Base-by-base conservation (phyloP, 2,113 vertebrate species). In the Melanerpes aurifrons region DNA sequence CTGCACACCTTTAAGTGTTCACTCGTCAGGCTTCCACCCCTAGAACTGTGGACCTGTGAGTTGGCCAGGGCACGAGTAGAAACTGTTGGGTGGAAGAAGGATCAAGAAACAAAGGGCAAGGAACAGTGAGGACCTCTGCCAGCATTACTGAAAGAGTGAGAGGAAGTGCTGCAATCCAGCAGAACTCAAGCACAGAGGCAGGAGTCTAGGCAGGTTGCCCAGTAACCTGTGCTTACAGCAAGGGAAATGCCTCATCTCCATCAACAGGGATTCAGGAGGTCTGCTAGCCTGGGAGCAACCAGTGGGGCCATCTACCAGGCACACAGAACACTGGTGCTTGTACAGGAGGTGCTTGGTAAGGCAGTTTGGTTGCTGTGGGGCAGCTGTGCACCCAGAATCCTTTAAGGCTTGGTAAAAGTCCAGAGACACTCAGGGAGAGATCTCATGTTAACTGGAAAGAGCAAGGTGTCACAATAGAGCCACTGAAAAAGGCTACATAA, bases 311-410 rank as follows among this genome's bases (percentile, higher is more conserved):
- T 24, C 48, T 48, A n/a, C 3, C 12, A 63, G 22, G 26, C 32
- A 69, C 10, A 7, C 1, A 3, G 20, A 28, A 32, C 40, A 78
- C 15, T 1, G 1, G 4, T 12, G 20, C 5, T 48, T 32, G 24
- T 35, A 43, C 37, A 67, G 40, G 48, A 63, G 32, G 18, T 29
- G 8, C 17, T 73, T 40, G 43, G 2, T 15, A 21, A 48, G 54
- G 17, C 17, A 11, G 40, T 9, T 8, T 22, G 22, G 59, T 12
- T 63, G 29, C 15, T 28, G 18, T 20, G 20, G 32, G 35, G 7
- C 35, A 84, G 17, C 16, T 6, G 4, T 53, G 19, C 31, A 10
- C 43, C 28, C 47, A 14, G 12, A 15, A 86, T 26, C 21, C 63
- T 64, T 43, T 32, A 50, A 25, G 4, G 20, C 16, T 48, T 14